Evolutionary conservation across 2,113 vertebrate genomes (phyloP).

Genomic region (Daphoenositta chrysoptera): DNA sequence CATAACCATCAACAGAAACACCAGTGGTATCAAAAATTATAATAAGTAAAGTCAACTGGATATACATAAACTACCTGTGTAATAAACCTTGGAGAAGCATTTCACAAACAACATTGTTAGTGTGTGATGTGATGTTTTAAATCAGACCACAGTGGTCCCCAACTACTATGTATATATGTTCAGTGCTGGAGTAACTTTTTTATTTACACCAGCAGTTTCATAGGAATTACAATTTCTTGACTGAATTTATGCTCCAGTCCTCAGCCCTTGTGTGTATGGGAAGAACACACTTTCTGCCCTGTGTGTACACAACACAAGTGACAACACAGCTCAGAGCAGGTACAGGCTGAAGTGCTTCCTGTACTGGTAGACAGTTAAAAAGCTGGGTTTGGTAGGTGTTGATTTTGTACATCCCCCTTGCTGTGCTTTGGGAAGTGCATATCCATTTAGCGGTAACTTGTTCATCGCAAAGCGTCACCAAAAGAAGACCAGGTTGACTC

Average conservation of each 20-base stretch:
- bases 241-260: constrained; percentile 41
- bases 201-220: constrained; percentile 68
- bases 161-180: constrained; percentile 70
- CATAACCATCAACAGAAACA: not conserved
- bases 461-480: not conserved
- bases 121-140: constrained; percentile 76
- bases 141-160: constrained; percentile 81
- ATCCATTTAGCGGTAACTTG: not conserved
- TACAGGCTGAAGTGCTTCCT: not conserved
- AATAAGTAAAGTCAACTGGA: not conserved
- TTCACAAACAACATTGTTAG: constrained; percentile 73
- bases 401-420: not conserved
- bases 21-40: not conserved
- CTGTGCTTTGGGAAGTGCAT: constrained; percentile 14
- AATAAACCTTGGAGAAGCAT: constrained; percentile 45
- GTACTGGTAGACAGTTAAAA: not conserved
- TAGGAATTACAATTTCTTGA: constrained; percentile 27
- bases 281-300: constrained; percentile 32
- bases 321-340: not conserved
- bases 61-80: constrained; percentile 38
- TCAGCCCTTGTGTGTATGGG: constrained; percentile 27
- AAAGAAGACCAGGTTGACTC: constrained; percentile 30
- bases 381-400: not conserved
- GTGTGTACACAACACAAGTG: not conserved
- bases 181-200: constrained; percentile 72